Evolutionary conservation across 2,888 invertebrate species (phyloP).

Genomic region (Eupithecia insigniata): DNA sequence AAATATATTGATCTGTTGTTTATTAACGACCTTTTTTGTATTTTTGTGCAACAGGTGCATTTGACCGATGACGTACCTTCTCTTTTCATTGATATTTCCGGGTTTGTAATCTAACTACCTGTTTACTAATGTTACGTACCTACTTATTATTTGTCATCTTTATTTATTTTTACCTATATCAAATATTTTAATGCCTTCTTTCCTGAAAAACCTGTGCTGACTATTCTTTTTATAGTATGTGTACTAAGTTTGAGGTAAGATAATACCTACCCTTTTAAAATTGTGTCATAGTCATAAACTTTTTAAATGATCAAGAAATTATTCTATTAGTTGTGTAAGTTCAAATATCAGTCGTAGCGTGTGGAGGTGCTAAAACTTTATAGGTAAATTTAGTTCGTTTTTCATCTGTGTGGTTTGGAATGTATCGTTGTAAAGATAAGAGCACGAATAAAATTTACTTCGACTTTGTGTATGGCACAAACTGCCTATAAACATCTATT

Average conservation of each 20-base stretch:
- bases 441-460: slow-evolving; percentile 47
- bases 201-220: slow-evolving; percentile 24
- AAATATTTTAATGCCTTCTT: slow-evolving; percentile 1
- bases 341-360: slow-evolving; percentile 66
- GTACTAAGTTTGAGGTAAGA: slow-evolving; percentile 65
- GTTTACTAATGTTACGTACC: not conserved
- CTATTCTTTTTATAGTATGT: slow-evolving; percentile 38
- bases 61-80: not conserved
- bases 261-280: slow-evolving; percentile 37
- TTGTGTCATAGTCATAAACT: slow-evolving; percentile 59
- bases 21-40: not conserved
- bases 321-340: slow-evolving; percentile 64
- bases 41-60: not conserved
- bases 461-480: not conserved
- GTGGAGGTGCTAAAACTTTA: slow-evolving; percentile 78
- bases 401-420: slow-evolving; percentile 62
- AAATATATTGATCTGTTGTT: not conserved
- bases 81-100: not conserved
- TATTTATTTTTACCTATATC: not conserved
- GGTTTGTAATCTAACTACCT: not conserved
- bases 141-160: not conserved
- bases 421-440: slow-evolving; percentile 55
- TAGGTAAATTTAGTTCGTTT: slow-evolving; percentile 59
- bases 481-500: slow-evolving; percentile 22
- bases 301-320: slow-evolving; percentile 58